Conservation (phyloP, 37 sponge, comb jelly and placozoan species). For the Aphrocallistes beatrix region DNA sequence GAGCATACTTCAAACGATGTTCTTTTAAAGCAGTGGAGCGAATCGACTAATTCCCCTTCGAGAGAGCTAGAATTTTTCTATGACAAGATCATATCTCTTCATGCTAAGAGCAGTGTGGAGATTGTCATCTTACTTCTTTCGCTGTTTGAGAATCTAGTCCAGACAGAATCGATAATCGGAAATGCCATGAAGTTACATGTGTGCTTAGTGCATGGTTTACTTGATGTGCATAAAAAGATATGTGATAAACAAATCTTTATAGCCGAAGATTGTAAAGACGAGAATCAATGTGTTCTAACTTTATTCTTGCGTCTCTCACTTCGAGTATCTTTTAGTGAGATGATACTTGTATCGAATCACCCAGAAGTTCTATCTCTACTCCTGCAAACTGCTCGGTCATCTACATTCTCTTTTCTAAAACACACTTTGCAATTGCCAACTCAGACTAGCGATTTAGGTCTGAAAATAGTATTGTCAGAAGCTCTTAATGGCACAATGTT, state of each 20-base stretch:
- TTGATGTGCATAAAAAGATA: constrained; percentile 1
- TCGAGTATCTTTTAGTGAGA: neutral
- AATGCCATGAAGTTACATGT: neutral
- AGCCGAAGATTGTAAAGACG: neutral
- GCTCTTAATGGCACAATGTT: constrained; percentile 2
- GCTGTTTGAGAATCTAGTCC: neutral
- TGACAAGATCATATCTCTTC: neutral
- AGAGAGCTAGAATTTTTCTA: neutral
- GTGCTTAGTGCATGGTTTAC: neutral
- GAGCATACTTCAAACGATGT: neutral
- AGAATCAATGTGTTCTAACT: neutral
- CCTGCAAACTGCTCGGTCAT: neutral
- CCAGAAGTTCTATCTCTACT: neutral
- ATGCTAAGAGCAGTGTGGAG: neutral
- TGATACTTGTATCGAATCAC: constrained; percentile 1
- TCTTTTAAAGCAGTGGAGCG: neutral
- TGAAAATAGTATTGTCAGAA: neutral
- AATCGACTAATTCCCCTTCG: neutral
- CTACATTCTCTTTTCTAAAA: constrained; percentile 7
- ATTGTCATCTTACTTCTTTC: neutral
- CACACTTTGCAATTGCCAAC: neutral
- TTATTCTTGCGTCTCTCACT: neutral
- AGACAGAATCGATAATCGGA: neutral
- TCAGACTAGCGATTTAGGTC: neutral
- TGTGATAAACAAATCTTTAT: neutral